Conservation (phyloP, 2,888 invertebrate genomes). For the Amphipoea oculea region DNA sequence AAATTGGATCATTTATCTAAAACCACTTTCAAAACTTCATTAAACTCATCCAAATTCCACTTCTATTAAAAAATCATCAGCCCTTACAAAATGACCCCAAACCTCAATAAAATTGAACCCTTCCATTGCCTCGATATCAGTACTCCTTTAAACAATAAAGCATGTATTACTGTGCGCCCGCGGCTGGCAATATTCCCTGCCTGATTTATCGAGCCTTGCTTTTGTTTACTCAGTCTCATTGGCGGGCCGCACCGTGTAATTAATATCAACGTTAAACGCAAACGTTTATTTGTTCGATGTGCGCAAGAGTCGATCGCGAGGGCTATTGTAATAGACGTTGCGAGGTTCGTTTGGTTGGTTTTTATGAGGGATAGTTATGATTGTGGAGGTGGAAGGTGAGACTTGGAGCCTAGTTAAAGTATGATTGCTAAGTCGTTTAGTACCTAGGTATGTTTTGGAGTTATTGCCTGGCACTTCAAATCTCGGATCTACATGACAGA, state of each 20-base stretch:
- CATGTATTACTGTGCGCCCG: constrained; percentile 55
- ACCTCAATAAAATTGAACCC: constrained; percentile 24
- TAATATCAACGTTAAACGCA: constrained; percentile 68
- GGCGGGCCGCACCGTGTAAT: constrained; percentile 70
- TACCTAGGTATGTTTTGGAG: background rate
- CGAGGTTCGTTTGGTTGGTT: constrained; percentile 3
- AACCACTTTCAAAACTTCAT: background rate
- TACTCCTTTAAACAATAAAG: constrained; percentile 55
- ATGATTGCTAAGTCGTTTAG: background rate
- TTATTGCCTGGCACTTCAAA: background rate
- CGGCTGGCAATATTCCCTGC: constrained; percentile 53
- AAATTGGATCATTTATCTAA: background rate
- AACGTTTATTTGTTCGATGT: constrained; percentile 56
- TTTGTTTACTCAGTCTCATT: constrained; percentile 78
- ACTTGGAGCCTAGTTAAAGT: background rate
- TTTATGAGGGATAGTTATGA: constrained; percentile 14
- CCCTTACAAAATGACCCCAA: constrained; percentile 9
- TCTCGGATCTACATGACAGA: background rate
- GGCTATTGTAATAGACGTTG: constrained; percentile 49
- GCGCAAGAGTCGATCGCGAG: constrained; percentile 59
- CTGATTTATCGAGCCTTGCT: constrained; percentile 73
- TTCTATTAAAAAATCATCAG: background rate
- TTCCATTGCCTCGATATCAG: constrained; percentile 34
- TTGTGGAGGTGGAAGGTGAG: constrained; percentile 8
- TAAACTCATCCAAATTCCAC: background rate